A percentile compares a stretch with the other conserved stretches of the same genome.
phyloP scores from a whole-genome alignment of 2,888 invertebrate species.

The Phalera bucephala region DNA sequence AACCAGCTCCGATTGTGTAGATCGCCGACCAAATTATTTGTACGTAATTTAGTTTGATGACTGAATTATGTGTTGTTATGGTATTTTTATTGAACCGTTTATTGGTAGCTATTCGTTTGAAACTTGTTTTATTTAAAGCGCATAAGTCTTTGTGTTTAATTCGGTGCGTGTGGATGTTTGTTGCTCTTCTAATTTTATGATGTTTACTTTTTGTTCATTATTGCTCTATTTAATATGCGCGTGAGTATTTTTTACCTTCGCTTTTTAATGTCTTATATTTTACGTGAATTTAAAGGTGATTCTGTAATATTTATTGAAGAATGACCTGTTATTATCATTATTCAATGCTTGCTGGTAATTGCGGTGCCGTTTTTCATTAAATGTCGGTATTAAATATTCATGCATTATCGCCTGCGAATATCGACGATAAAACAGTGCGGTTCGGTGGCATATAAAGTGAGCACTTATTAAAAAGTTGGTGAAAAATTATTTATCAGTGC shows the following conservation, averaged over 20 bases:
- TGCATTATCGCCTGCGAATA: slow-evolving; percentile 32
- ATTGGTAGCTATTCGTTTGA: slow-evolving; percentile 27
- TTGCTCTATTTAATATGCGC: slow-evolving; percentile 13
- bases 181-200: slow-evolving; percentile 23
- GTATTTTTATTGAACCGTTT: slow-evolving; percentile 37
- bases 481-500: slow-evolving; percentile 33
- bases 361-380: not conserved
- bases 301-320: slow-evolving; percentile 14
- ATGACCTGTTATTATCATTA: slow-evolving; percentile 17
- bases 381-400: slow-evolving; percentile 6
- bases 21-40: slow-evolving; percentile 31
- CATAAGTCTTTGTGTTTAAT: slow-evolving; percentile 19
- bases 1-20: slow-evolving; percentile 42
- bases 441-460: slow-evolving; percentile 34
- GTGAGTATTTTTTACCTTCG: slow-evolving; percentile 16
- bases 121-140: slow-evolving; percentile 24
- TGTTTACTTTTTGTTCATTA: slow-evolving; percentile 20
- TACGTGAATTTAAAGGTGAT: slow-evolving; percentile 7
- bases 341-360: slow-evolving; percentile 17
- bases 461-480: slow-evolving; percentile 35
- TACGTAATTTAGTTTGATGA: slow-evolving; percentile 36
- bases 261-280: slow-evolving; percentile 21
- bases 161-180: slow-evolving; percentile 16
- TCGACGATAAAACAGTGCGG: slow-evolving; percentile 28
- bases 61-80: slow-evolving; percentile 37